Conservation (phyloP, 2,888 invertebrate genomes). For the Dicyrtomina minuta region DNA sequence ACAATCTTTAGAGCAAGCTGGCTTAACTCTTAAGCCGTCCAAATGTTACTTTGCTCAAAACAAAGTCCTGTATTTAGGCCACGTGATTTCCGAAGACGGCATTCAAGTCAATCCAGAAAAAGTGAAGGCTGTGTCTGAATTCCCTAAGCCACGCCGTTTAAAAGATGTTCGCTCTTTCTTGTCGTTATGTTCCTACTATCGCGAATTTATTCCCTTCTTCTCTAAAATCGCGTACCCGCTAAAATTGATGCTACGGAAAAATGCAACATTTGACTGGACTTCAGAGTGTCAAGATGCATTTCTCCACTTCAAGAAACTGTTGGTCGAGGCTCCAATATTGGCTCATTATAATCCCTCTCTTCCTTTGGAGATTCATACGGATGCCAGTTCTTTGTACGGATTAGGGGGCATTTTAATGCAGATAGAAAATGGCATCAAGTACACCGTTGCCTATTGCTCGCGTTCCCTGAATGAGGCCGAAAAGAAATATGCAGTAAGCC, state of each 20-base stretch:
- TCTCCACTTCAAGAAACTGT: conserved; percentile 15
- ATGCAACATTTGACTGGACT: conserved; percentile 21
- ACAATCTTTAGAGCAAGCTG: conserved; percentile 25
- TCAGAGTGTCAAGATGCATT: conserved; percentile 16
- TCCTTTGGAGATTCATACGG: conserved; percentile 8
- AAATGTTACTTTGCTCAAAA: conserved; percentile 44
- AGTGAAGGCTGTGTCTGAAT: conserved; percentile 23
- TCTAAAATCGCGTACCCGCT: conserved; percentile 21
- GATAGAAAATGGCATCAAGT: neutral
- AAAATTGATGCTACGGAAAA: conserved; percentile 2
- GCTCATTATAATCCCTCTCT: conserved; percentile 5
- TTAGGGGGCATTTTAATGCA: conserved; percentile 22
- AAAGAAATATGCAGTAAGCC: conserved; percentile 36
- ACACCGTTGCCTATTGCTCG: conserved; percentile 4
- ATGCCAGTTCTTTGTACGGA: conserved; percentile 9
- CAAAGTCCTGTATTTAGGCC: conserved; percentile 1
- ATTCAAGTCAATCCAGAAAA: conserved; percentile 24
- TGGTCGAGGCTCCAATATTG: conserved; percentile 14
- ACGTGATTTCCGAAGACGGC: neutral
- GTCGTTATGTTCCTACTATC: conserved; percentile 40
- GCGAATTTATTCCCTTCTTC: conserved; percentile 27
- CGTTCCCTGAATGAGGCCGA: conserved; percentile 36
- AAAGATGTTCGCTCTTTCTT: conserved; percentile 23
- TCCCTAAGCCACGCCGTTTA: conserved; percentile 23
- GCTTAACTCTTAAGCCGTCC: conserved; percentile 48